phyloP scores from a whole-genome alignment of 2,113 vertebrate genomes.

The Poeciliopsis occidentalis region DNA sequence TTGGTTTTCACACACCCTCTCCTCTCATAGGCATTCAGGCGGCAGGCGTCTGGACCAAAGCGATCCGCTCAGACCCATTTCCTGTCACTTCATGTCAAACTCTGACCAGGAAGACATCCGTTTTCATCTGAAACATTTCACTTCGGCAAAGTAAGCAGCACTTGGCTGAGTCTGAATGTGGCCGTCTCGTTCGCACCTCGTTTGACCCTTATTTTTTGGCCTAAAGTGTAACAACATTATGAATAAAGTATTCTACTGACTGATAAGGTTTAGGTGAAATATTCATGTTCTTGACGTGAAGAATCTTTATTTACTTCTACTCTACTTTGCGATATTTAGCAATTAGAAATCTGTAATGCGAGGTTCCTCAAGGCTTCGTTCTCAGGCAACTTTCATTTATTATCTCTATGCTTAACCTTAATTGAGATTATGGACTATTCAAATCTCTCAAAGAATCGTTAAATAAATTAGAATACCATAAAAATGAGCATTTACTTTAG shows the following conservation, averaged over 20 bases:
- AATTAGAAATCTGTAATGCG: not conserved
- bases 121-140: not conserved
- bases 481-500: no score
- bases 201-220: no score
- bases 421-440: no score
- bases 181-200: not conserved
- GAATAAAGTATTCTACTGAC: not conserved
- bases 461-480: no score
- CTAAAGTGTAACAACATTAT: not conserved
- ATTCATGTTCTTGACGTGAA: not conserved
- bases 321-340: not conserved
- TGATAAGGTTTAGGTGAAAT: not conserved
- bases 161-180: not conserved
- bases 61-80: not conserved
- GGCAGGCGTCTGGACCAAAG: not conserved
- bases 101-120: not conserved
- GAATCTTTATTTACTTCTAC: not conserved
- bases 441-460: no score
- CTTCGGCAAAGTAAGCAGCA: not conserved
- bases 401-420: no score
- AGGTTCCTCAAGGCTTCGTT: no score
- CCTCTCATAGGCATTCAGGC: not conserved
- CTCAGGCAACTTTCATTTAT: no score
- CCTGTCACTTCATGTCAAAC: conserved; percentile 2
- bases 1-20: not conserved